phyloP scores from a whole-genome alignment of 2,888 invertebrate genomes.

The Agelastica alni region DNA sequence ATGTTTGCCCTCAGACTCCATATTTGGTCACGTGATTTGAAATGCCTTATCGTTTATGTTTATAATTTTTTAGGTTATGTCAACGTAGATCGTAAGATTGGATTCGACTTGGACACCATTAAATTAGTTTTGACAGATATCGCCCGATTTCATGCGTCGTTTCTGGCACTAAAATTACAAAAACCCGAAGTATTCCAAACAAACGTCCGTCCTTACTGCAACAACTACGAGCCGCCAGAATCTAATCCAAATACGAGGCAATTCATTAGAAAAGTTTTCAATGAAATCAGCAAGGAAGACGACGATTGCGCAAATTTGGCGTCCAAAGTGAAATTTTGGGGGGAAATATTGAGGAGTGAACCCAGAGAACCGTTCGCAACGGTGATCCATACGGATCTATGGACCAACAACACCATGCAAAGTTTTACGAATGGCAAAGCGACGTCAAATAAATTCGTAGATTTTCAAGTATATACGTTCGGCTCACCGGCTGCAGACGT shows the following conservation, averaged over 20 bases:
- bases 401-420: slow-evolving; percentile 65
- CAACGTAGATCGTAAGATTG: slow-evolving; percentile 52
- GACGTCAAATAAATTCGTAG: slow-evolving; percentile 38
- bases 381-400: slow-evolving; percentile 61
- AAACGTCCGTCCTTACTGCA: slow-evolving; percentile 40
- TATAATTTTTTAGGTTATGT: slow-evolving; percentile 53
- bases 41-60: no score
- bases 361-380: slow-evolving; percentile 57
- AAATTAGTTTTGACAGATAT: slow-evolving; percentile 53
- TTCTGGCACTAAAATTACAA: slow-evolving; percentile 57
- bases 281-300: background rate
- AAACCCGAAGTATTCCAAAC: slow-evolving; percentile 50
- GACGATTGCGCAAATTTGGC: background rate
- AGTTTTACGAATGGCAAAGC: slow-evolving; percentile 45
- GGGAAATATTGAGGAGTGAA: background rate
- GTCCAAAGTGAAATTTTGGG: background rate
- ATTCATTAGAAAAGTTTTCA: background rate
- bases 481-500: slow-evolving; percentile 40
- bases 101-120: slow-evolving; percentile 57
- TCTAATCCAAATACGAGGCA: background rate
- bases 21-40: no score
- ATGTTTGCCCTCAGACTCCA: no score
- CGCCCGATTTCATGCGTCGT: slow-evolving; percentile 60
- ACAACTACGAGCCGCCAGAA: background rate
- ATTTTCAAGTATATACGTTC: slow-evolving; percentile 41